Conservation (phyloP, 2,797 vertebrate genomes). For the Heterohyrax brucei region DNA sequence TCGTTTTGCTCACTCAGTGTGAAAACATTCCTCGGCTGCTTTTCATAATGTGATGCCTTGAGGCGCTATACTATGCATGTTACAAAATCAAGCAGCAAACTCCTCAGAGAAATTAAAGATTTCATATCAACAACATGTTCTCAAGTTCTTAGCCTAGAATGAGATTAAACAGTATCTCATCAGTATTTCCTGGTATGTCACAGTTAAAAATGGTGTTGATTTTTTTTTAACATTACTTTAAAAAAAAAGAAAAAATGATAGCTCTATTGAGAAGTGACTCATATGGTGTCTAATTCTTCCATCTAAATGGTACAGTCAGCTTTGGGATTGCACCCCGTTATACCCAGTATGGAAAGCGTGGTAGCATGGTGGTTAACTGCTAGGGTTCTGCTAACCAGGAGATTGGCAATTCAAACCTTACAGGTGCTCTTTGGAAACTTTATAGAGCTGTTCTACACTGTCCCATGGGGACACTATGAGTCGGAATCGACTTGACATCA, state of each 20-base stretch:
- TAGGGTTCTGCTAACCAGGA: too few species aligned
- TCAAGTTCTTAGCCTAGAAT: constrained; percentile 43
- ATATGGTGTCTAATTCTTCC: neutral
- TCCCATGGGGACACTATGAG: too few species aligned
- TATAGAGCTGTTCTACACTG: too few species aligned
- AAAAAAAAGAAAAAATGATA: neutral
- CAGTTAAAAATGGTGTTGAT: neutral
- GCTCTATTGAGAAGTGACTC: neutral
- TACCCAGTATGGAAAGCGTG: neutral
- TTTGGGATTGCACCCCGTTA: constrained; percentile 4
- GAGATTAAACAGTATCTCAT: constrained; percentile 26
- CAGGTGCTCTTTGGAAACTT: too few species aligned
- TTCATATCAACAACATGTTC: constrained; percentile 2
- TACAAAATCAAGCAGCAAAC: constrained; percentile 34
- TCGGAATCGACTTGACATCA: too few species aligned
- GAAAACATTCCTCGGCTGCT: neutral
- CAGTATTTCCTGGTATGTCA: neutral
- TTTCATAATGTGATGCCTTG: neutral
- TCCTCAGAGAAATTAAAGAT: constrained; percentile 36
- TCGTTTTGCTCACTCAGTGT: constrained; percentile 34
- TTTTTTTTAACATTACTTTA: neutral
- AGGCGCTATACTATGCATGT: neutral
- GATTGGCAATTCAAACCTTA: too few species aligned
- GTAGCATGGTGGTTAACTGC: too few species aligned
- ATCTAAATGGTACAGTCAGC: neutral